Base-by-base conservation (phyloP, 2,113 vertebrate genomes). In the Mus spicilegus region DNA sequence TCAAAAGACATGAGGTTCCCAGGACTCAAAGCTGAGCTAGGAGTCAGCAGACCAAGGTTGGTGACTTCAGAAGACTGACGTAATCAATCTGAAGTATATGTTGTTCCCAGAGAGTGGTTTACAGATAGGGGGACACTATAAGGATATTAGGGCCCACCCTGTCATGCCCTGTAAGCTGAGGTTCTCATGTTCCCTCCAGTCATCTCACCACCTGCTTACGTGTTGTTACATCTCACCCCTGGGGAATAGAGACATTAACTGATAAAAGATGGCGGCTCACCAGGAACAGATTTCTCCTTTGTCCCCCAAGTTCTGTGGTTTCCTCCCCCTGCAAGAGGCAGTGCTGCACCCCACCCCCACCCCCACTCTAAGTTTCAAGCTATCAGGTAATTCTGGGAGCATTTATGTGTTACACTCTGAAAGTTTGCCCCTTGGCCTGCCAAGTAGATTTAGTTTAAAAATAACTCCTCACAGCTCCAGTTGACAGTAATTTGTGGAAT, bases 401-500 rank as follows among this genome's bases (percentile, higher is more conserved):
- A 90, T 94, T 96, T 95, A 63, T n/a, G 90, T 91, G 88, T 87
- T 61, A 14, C 5, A 77, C 51, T 69, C 94, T 94, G 93, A 94
- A 90, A 89, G 73, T 16, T 69, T 70, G 46, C 94, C 86, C 93
- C 92, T n/a, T 76, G 58, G 77, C 93, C 91, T 96, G 96, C 94
- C 97, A 96, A 96, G 70, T 73, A 89, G 90, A 94, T 91, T 96
- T 65, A 78, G 67, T 97, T 97, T 97, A 97, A 97, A 97, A 96
- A 95, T 93, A 93, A 95, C 49, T 46, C 78, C 63, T 93, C 87
- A 76, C 58, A 95, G 95, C 90, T 96, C 87, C n/a, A 13, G 93
- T 91, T 97, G 96, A 98, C 91, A 96, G 65, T 90, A 94, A 96
- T 97, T 97, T 98, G 90, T 93, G 91, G 95, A 97, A 95, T 97